phyloP scores from a whole-genome alignment of 2,797 vertebrate genomes.

The Monodelphis domestica region DNA sequence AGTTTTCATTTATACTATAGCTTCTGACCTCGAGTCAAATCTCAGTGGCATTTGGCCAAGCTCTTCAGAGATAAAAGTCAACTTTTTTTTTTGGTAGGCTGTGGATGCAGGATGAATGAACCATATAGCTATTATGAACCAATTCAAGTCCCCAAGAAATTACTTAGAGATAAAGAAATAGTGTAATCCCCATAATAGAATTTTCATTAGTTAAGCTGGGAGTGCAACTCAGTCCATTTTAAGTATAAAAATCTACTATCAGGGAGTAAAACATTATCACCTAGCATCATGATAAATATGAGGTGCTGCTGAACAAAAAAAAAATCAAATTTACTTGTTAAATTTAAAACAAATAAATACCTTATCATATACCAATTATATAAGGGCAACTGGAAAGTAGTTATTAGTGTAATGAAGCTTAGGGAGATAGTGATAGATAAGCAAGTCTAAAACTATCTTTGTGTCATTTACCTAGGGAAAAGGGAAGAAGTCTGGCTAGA shows the following conservation, averaged over 20 bases:
- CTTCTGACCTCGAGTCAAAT: neutral
- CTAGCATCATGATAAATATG: neutral
- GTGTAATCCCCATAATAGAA: neutral
- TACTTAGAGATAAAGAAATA: conserved; percentile 22
- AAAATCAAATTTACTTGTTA: neutral
- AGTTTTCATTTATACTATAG: neutral
- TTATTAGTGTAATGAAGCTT: neutral
- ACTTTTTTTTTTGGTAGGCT: neutral
- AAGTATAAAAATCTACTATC: neutral
- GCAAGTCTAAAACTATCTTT: neutral
- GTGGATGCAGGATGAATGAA: neutral
- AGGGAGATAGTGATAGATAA: neutral
- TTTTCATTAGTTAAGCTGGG: conserved; percentile 19
- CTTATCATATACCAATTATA: neutral
- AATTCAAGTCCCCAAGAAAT: conserved; percentile 21
- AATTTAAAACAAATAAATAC: neutral
- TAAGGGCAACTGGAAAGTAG: neutral
- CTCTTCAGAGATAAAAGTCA: neutral
- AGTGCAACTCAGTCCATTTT: neutral
- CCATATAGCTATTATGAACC: neutral
- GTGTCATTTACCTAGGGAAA: no score
- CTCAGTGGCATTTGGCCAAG: neutral
- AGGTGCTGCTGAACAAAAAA: neutral
- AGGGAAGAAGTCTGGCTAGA: neutral
- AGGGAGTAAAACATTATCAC: neutral